Evolutionary conservation across 2,888 invertebrate genomes (phyloP).

Genomic region (Drosophila helvetica): DNA sequence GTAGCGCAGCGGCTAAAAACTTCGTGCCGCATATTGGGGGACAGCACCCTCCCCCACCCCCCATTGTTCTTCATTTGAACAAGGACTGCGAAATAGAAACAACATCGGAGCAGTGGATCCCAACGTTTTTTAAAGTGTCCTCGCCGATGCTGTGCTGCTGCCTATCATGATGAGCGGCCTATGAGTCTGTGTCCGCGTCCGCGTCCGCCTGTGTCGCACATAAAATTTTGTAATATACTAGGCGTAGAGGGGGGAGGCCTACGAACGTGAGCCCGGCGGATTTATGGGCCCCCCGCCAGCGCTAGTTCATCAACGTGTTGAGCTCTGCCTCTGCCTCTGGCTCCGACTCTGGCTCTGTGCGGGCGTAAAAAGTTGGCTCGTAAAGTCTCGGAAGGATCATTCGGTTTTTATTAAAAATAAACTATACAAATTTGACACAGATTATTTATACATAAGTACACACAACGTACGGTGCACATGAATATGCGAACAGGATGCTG

Average conservation of each 20-base stretch:
- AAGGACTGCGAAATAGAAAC: constrained; percentile 36
- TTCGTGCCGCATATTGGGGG: constrained; percentile 23
- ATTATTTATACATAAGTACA: constrained; percentile 65
- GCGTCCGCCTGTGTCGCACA: constrained; percentile 35
- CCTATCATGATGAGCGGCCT: constrained; percentile 22
- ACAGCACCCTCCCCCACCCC: not conserved
- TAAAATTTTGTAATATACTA: constrained; percentile 65
- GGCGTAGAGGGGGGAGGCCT: not conserved
- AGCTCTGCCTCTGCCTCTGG: constrained; percentile 53
- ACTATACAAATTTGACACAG: constrained; percentile 78
- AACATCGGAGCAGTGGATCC: not conserved
- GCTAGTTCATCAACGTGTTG: constrained; percentile 69
- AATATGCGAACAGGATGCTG: constrained; percentile 40
- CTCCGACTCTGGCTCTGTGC: no score
- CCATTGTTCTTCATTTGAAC: constrained; percentile 55
- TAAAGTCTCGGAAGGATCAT: constrained; percentile 54
- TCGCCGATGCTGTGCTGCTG: not conserved
- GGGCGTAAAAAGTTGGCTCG: constrained; percentile 64
- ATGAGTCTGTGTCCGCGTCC: not conserved
- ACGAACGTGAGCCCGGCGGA: constrained; percentile 47
- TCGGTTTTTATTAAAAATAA: constrained; percentile 71
- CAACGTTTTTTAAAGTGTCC: constrained; percentile 7
- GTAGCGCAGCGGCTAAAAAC: constrained; percentile 42
- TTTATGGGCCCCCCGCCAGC: constrained; percentile 55
- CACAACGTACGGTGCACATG: constrained; percentile 42